Evolutionary conservation across 2,113 vertebrate genomes (phyloP).

Genomic region (Protobothrops flavoviridis): DNA sequence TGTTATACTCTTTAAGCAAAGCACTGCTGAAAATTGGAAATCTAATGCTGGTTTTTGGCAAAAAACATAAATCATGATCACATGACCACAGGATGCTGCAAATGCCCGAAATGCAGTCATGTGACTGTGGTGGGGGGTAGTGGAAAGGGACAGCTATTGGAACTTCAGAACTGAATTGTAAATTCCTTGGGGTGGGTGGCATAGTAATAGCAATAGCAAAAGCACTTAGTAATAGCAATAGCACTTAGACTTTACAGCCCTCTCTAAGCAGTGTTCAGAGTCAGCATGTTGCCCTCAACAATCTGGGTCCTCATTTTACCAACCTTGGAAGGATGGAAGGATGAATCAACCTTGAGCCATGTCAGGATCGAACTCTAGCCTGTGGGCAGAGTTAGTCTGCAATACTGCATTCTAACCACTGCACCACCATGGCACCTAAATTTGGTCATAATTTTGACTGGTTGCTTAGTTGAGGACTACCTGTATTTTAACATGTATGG

Average conservation of each 20-base stretch:
- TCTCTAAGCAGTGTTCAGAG: background rate
- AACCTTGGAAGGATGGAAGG: background rate
- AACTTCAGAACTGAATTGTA: background rate
- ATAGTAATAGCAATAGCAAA: background rate
- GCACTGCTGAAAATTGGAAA: background rate
- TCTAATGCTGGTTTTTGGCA: background rate
- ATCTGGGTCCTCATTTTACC: background rate
- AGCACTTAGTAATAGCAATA: background rate
- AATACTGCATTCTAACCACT: background rate
- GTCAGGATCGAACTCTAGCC: background rate
- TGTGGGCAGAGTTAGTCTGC: background rate
- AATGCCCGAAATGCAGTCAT: too few relatives aligned
- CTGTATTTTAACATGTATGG: too few relatives aligned
- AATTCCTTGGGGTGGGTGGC: background rate
- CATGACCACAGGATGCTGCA: background rate
- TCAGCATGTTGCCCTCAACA: background rate
- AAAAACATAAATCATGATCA: background rate
- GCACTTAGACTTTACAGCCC: background rate
- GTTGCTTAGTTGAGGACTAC: background rate
- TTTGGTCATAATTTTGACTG: background rate
- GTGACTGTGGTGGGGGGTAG: too few relatives aligned
- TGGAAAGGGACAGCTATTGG: background rate
- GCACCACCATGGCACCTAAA: background rate
- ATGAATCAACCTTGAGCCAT: background rate
- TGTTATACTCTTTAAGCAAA: background rate